Evolutionary conservation across 2,888 invertebrate species (phyloP).

Genomic region (Amphimallon solstitiale): DNA sequence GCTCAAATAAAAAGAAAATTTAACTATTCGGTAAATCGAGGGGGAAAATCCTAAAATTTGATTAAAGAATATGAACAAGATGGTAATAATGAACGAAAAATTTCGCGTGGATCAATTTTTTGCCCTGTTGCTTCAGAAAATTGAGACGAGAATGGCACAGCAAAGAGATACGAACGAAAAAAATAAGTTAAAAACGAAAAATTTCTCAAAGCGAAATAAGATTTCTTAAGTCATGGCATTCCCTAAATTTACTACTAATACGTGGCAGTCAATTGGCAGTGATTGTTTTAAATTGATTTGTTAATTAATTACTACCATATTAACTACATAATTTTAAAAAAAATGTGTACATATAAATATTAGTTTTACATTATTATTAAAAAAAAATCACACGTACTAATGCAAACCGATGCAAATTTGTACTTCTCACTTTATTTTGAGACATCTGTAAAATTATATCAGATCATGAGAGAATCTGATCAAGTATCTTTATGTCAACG

Average conservation of each 20-base stretch:
- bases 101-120: not conserved
- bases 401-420: constrained; percentile 39
- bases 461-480: not conserved
- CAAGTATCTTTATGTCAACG: constrained; percentile 1
- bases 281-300: constrained; percentile 45
- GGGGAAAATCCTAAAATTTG: not conserved
- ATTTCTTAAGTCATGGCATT: constrained; percentile 38
- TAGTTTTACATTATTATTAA: constrained; percentile 36
- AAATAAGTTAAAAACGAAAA: constrained; percentile 23
- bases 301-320: constrained; percentile 43
- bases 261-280: constrained; percentile 53
- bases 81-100: not conserved
- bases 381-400: constrained; percentile 44
- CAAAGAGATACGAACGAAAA: constrained; percentile 36
- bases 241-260: constrained; percentile 47
- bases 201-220: constrained; percentile 28
- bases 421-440: constrained; percentile 22
- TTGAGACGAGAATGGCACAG: constrained; percentile 43
- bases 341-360: constrained; percentile 45
- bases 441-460: constrained; percentile 24
- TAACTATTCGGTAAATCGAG: not conserved
- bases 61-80: not conserved
- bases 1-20: not conserved
- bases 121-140: not conserved
- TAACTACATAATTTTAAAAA: constrained; percentile 43